Base-by-base conservation (phyloP, 2,797 vertebrate genomes). In the Xyrichtys novacula region DNA sequence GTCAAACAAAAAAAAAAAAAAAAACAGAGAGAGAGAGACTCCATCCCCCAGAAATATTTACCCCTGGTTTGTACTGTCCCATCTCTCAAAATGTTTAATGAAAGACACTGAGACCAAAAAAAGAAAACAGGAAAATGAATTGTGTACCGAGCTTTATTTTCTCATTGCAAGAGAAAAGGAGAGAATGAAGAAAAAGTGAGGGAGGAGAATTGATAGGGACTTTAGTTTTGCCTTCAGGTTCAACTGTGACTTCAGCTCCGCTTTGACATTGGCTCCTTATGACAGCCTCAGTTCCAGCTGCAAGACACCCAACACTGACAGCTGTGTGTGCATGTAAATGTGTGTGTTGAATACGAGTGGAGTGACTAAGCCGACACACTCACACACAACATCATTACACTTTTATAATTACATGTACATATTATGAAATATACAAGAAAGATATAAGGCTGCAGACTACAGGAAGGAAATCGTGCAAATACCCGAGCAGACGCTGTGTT, bases 251-350 rank as follows among this genome's bases (percentile, higher is more conserved):
- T 75, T 69, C 56, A 78, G 74, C 73, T 80, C 47, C 26, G 59
- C 49, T 81, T 83, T 88, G 85, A 90, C 71, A 66, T 74, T 85
- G 75, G 74, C 40, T 79, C 61, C 53, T 56, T 71, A 52, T 85
- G 83, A 86, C 84, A 85, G 81, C 66, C 62, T 73, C 66, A 53
- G 66, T 56, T 78, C 61, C 66, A 78, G 78, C 79, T 76, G 79
- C 62, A 73, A 75, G 66, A 78, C 71, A 62, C 58, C 71, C 49
- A 31, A 34, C 75, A 50, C 46, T 76, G 79, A 74, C 63, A 65
- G 57, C 58, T 81, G 34, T 44, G 64, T 48, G 44, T 74, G 5
- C 73, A 38, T 52, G 17, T 58, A 29, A 52, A 61, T 40, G 9
- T 57, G 46, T 58, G 38, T 70, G 66, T 52, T 57, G 54, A 43